Percentiles rank a stretch among this genome's conserved stretches.
phyloP scores from a whole-genome alignment of 2,888 invertebrate genomes.

The Antheraea yamamai region DNA sequence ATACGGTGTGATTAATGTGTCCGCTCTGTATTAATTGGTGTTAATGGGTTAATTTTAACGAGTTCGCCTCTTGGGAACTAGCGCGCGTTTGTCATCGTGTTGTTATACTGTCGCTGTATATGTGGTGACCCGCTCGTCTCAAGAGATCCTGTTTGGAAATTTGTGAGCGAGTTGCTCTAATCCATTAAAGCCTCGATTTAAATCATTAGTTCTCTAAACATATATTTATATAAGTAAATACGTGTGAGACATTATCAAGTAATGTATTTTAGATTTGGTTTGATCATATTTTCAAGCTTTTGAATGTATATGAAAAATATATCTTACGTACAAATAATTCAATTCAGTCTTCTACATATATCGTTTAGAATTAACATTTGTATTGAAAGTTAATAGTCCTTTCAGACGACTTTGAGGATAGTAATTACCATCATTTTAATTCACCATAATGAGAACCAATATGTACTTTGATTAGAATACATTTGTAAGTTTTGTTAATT shows the following conservation, averaged over 20 bases:
- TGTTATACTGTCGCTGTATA: background rate
- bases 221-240: background rate
- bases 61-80: conserved; percentile 39
- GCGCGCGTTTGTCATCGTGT: conserved; percentile 35
- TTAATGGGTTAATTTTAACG: conserved; percentile 71
- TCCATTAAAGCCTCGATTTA: background rate
- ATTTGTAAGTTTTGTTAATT: too few species aligned
- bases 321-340: too few species aligned
- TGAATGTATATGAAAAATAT: background rate
- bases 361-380: too few species aligned
- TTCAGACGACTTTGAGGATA: too few species aligned
- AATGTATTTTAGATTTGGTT: background rate
- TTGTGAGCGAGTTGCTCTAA: background rate
- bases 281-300: background rate
- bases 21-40: conserved; percentile 36
- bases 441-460: too few species aligned
- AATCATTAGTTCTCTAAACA: conserved; percentile 1
- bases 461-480: too few species aligned
- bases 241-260: background rate
- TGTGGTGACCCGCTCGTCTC: background rate
- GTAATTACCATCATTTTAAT: too few species aligned
- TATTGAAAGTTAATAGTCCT: too few species aligned
- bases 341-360: too few species aligned
- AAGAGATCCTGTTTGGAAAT: conserved; percentile 1
- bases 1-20: conserved; percentile 5